These are phyloP conservation scores for Hanleya hanleyi DNA, from an alignment of 2,888 invertebrate species.

Conservation along the genomic window DNA sequence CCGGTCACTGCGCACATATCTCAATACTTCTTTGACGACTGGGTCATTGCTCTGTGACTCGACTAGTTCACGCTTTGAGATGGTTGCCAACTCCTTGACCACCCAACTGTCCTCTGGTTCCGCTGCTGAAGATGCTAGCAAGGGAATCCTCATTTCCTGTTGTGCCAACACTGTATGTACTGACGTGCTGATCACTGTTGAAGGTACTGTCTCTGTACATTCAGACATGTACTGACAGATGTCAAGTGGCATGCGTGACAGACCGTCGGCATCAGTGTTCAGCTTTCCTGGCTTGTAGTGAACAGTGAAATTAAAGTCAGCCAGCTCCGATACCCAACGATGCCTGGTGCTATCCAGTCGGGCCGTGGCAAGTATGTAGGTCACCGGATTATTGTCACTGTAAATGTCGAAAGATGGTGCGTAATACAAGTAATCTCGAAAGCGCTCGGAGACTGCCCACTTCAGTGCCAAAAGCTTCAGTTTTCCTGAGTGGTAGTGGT, in stretches of 20 bases:
- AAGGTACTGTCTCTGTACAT: constrained; percentile 9
- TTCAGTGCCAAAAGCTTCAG: constrained; percentile 23
- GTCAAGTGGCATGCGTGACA: constrained; percentile 25
- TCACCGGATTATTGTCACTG: constrained; percentile 23
- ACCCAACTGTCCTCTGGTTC: background rate
- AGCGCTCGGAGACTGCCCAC: constrained; percentile 22
- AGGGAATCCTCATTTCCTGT: no score
- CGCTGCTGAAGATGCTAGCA: no score
- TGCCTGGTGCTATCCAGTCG: constrained; percentile 13
- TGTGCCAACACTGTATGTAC: background rate
- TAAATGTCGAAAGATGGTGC: constrained; percentile 10
- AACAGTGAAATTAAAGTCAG: constrained; percentile 15
- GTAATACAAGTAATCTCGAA: constrained; percentile 27
- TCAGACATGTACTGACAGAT: constrained; percentile 13
- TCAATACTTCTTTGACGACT: background rate
- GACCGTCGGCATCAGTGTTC: constrained; percentile 16
- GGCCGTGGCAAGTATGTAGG: constrained; percentile 13
- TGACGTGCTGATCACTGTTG: no score
- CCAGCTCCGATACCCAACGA: constrained; percentile 11
- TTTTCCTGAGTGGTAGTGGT: constrained; percentile 17
- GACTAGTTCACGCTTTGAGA: background rate
- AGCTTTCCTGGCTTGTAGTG: constrained; percentile 18
- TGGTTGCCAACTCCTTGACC: no score
- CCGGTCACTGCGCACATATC: background rate
- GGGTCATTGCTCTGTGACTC: background rate